Percentiles rank a stretch among this genome's conserved stretches.
These are phyloP conservation scores for Melipona quadrifasciata DNA, from an alignment of 1,140 invertebrate species.

Conservation along the genomic window DNA sequence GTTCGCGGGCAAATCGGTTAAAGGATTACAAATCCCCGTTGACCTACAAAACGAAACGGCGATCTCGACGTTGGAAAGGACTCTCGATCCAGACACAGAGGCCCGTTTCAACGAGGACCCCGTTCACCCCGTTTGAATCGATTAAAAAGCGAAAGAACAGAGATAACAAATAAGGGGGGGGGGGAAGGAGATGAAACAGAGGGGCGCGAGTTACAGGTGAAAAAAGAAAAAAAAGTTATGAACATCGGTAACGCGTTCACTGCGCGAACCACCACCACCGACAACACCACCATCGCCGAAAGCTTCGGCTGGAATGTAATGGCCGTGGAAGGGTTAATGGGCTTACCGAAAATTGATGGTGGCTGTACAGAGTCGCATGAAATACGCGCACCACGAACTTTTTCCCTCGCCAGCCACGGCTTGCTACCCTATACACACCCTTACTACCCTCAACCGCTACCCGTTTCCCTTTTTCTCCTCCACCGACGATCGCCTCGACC, in stretches of 20 bases:
- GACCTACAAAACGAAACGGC: not conserved
- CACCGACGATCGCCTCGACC: conserved; percentile 39
- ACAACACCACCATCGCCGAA: conserved; percentile 26
- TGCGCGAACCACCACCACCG: not conserved
- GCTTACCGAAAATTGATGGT: conserved; percentile 78
- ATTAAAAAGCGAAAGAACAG: conserved; percentile 38
- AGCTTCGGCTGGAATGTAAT: conserved; percentile 56
- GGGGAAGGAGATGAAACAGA: not conserved
- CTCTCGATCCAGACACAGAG: not conserved
- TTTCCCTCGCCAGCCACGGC: conserved; percentile 34
- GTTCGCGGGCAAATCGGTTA: not conserved
- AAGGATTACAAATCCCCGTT: not conserved
- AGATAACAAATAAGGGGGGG: conserved; percentile 36
- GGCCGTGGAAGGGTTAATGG: conserved; percentile 73
- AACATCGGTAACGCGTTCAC: conserved; percentile 68
- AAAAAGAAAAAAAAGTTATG: conserved; percentile 48
- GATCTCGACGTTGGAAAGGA: not conserved
- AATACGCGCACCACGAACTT: conserved; percentile 64
- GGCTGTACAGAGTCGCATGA: conserved; percentile 66
- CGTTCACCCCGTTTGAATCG: not conserved
- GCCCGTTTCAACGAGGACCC: too few species aligned
- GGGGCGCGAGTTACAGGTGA: not conserved
- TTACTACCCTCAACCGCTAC: not conserved
- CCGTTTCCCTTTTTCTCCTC: conserved; percentile 39
- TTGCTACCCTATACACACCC: conserved; percentile 22